Evolutionary conservation across 2,797 vertebrate genomes (phyloP), one percentile per base, ranked within the genome.

Genomic region (Coluber constrictor): DNA sequence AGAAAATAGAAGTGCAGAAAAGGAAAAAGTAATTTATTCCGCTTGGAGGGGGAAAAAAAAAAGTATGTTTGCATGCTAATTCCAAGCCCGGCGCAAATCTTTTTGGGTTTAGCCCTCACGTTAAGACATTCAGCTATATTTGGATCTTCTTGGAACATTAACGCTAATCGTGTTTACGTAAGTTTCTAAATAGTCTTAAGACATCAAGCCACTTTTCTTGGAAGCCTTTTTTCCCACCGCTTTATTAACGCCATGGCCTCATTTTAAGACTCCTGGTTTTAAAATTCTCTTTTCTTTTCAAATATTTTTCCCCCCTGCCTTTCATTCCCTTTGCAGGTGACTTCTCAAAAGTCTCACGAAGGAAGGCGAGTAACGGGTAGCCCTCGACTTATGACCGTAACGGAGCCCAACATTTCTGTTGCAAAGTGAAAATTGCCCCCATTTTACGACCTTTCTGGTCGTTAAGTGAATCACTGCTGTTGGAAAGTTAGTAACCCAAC

Each of bases 1-100:
- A 20, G 10, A 4, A 74, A 20, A 10, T 86, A 23, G 29, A 57
- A 25, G 20, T 15, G 37, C 32, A 18, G n/a, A 61, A 1, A 55
- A 13, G 12, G 0, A 11, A 4, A 27, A 32, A 57, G 25, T 10
- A 56, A 12, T 18, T 23, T 86, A 57, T n/a, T 43, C 29, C 11
- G 13, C 4, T 7, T 15, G 1, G 32, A 4, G 5, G 0, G 12
- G 12, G 16, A 18, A 63, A 4, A 5, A 3, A 7, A 18, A 1
- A 11, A 55, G 9, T 57, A 47, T 2, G 3, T 15, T 12, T 74
- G 11, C 63, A 92, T n/a, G 7, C 25, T 37, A 47, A 27, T 88
- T 74, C 37, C 16, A 43, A 74, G 10, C 57, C 9, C 3, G 0
- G 5, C 10, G 29, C 25, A 27, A 74, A 74, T 32, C 66, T 13